A percentile compares a stretch with the other conserved stretches of the same genome.
Evolutionary conservation across 2,797 vertebrate species (phyloP).

Genomic region (Kryptopterus vitreolus): DNA sequence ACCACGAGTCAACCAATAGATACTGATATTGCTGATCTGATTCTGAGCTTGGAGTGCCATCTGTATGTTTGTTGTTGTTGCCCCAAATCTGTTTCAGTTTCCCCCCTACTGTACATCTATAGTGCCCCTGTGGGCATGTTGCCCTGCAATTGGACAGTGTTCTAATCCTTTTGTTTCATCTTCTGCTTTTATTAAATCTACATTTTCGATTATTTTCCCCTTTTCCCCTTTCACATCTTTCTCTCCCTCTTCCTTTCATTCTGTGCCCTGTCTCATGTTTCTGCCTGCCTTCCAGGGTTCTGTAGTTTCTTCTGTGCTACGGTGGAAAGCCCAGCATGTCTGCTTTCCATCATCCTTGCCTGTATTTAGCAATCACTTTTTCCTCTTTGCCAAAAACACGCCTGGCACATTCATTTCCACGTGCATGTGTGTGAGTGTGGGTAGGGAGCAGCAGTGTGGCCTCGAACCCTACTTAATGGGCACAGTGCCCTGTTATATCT

Average conservation of each 20-base stretch:
- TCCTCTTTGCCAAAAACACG: background rate
- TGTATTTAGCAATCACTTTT: conserved; percentile 26
- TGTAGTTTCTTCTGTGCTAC: background rate
- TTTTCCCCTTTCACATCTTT: background rate
- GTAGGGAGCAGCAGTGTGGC: conserved; percentile 6
- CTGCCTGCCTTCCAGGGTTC: conserved; percentile 8
- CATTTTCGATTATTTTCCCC: background rate
- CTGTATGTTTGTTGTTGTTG: background rate
- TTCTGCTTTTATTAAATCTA: background rate
- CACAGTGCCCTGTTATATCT: conserved; percentile 24
- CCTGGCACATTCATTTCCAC: background rate
- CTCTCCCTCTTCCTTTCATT: background rate
- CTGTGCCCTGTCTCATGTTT: conserved; percentile 7
- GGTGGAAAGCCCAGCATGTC: background rate
- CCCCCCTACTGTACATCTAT: background rate
- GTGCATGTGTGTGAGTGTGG: background rate
- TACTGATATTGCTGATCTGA: background rate
- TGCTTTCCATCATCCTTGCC: conserved; percentile 18
- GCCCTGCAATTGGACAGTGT: background rate
- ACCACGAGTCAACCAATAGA: background rate
- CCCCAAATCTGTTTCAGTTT: background rate
- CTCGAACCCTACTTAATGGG: background rate
- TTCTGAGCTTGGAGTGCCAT: background rate
- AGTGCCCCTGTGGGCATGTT: no score
- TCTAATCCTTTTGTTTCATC: background rate